A percentile compares a stretch with the other conserved stretches of the same genome.
Conservation (phyloP, 2,888 invertebrate species). For the Plutella xylostella region DNA sequence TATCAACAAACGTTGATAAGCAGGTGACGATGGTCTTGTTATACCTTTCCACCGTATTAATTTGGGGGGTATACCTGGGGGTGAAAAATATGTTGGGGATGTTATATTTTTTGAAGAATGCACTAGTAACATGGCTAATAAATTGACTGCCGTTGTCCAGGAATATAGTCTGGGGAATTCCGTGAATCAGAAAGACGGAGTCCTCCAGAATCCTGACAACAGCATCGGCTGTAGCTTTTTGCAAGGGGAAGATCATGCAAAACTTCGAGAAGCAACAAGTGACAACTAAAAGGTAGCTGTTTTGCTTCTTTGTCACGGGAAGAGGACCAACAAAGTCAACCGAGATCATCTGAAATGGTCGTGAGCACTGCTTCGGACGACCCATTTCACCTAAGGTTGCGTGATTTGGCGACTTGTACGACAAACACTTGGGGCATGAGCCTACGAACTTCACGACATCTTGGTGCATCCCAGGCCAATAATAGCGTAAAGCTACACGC, state of each 20-base stretch:
- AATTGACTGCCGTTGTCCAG: conserved; percentile 11
- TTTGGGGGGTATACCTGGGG: conserved; percentile 11
- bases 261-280: conserved; percentile 19
- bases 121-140: background rate
- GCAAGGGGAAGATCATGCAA: conserved; percentile 12
- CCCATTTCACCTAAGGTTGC: conserved; percentile 18
- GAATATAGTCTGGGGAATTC: conserved; percentile 7
- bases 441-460: conserved; percentile 17
- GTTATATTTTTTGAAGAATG: background rate
- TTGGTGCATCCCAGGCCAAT: conserved; percentile 17
- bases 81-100: conserved; percentile 8
- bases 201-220: conserved; percentile 17
- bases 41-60: conserved; percentile 14
- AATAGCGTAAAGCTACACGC: conserved; percentile 14
- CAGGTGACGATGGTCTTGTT: conserved; percentile 12
- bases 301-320: conserved; percentile 9
- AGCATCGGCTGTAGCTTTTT: conserved; percentile 8
- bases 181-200: conserved; percentile 10
- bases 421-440: conserved; percentile 11
- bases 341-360: conserved; percentile 17
- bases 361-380: conserved; percentile 16
- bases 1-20: too few species aligned
- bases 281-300: conserved; percentile 14
- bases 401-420: conserved; percentile 16
- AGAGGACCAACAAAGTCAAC: conserved; percentile 4